Base-by-base conservation (phyloP, 1,140 invertebrate species). In the Drusus annulatus region DNA sequence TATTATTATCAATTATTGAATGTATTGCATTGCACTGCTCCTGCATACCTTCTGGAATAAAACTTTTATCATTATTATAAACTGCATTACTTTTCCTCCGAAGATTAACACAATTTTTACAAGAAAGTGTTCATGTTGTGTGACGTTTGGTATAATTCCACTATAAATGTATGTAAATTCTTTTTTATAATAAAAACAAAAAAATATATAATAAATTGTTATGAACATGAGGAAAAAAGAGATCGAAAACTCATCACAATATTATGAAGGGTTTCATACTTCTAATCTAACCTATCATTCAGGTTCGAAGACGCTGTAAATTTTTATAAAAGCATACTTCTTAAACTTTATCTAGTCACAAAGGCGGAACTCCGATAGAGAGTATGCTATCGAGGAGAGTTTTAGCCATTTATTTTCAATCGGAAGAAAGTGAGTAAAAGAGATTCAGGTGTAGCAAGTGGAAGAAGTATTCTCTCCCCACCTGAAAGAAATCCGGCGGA, bases 351-450 rank as follows among this genome's bases (percentile, higher is more conserved):
- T 19, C 56, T 23, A 19, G 23, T 23, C 16, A 6, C 56, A 65
- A 65, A 16, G 28, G 62, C 23, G 28, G 28, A 65, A 65, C 25
- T 28, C 62, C 21, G 62, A 65, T 65, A 65, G 25, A 28, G 62
- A 21, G 28, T 31, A 65, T n/a, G 62, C 25, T 65, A 36, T 31
- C 21, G 62, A n/a, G 21, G 28, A 16, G 36, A 65, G 7, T 28
- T 31, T 65, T 21, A 2, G 62, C 62, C 23, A 36, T 65, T 25
- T 25, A 65, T 65, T n/a, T 21, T 25, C 25, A 65, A 28, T 28
- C 23, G 62, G 23, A 28, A 65, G 28, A 15, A 65, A n/a, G 23
- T 7, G 25, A 21, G 62, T 17, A 21, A 60, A 60, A 28, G 15
- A 10, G 36, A 13, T 31, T n/a, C 21, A 31, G 21, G n/a, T 31